Evolutionary conservation across 2,888 invertebrate genomes (phyloP), one percentile per base, ranked within the genome.

Genomic region (Prosopocoilus inquinatus): DNA sequence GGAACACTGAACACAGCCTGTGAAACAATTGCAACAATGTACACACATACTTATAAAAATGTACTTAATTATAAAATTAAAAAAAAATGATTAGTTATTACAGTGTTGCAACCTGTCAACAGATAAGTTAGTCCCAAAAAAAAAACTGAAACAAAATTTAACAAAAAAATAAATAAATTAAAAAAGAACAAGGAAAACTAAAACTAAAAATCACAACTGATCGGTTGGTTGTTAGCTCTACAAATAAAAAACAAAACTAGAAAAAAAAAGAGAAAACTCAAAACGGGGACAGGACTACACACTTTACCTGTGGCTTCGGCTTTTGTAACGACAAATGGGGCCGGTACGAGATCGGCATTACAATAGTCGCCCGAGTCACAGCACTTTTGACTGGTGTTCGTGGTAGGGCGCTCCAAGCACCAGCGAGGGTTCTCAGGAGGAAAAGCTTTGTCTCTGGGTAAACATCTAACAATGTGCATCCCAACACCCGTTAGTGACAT

Each of bases 351-450:
- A 65, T 70, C 69, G 64, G 71, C 71, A 78, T 84, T 86, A 80
- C 86, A 86, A 77, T 78, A 79, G 75, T 85, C 82, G 72, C 72
- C 76, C 71, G 80, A 73, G 68, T 79, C 75, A 78, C 85, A 86
- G 77, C 82, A 82, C 58, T 64, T 54, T 51, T 65, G 61, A 68
- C 70, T 74, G 62, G 58, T 47, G 55, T 58, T 55, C 55, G 71
- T 65, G 63, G 75, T 73, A 62, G 75, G 74, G 66, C 70, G 73
- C 63, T 67, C 69, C 61, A 69, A 72, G 75, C 84, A 84, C 75
- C 70, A 74, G 63, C 71, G 70, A 46, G 84, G 81, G 66, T 78
- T 75, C 75, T 84, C 86, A 67, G 84, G 85, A 66, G 86, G 86
- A 71, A 85, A 82, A 81, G 71, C 76, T 36, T 70, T 55, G 61